These are phyloP conservation scores for Datnioides undecimradiatus DNA, from an alignment of 2,113 vertebrate genomes.

Conservation along the genomic window DNA sequence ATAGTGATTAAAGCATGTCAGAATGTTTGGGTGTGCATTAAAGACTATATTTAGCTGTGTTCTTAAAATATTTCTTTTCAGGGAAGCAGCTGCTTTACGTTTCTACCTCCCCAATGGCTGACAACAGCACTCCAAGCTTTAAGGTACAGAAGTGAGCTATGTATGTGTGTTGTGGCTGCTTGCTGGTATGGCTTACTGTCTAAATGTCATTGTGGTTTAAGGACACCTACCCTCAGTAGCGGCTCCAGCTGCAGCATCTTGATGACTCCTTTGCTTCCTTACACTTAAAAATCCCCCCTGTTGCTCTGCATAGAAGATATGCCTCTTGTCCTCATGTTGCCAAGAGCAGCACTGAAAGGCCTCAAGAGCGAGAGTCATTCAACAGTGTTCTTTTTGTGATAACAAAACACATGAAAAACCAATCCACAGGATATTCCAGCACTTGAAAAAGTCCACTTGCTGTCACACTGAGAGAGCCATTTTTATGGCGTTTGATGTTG, in stretches of 20 bases:
- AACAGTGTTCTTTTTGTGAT: not conserved
- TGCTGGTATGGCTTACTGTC: not conserved
- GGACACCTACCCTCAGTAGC: constrained; percentile 74
- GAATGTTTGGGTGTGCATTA: not conserved
- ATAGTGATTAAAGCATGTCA: not conserved
- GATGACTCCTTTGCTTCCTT: constrained; percentile 46
- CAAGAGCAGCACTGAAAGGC: not conserved
- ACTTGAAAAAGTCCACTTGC: not conserved
- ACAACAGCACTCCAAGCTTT: constrained; percentile 52
- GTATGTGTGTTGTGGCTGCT: not conserved
- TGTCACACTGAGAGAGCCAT: not conserved
- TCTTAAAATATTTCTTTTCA: constrained; percentile 4
- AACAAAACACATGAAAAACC: not conserved
- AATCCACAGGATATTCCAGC: constrained; percentile 9
- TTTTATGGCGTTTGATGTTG: not conserved
- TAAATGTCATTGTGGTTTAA: not conserved
- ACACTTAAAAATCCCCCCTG: constrained; percentile 36
- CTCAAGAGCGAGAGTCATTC: constrained; percentile 1
- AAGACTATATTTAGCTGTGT: not conserved
- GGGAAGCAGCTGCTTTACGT: not conserved
- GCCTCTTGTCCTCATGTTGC: constrained; percentile 28
- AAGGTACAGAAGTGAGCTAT: constrained; percentile 63
- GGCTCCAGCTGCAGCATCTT: constrained; percentile 75
- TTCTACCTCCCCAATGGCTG: constrained; percentile 27
- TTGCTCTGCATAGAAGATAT: constrained; percentile 6